A percentile compares a stretch with the other conserved stretches of the same genome.
Evolutionary conservation across 2,888 invertebrate species (phyloP).

Genomic region (Clistopyga incitator): DNA sequence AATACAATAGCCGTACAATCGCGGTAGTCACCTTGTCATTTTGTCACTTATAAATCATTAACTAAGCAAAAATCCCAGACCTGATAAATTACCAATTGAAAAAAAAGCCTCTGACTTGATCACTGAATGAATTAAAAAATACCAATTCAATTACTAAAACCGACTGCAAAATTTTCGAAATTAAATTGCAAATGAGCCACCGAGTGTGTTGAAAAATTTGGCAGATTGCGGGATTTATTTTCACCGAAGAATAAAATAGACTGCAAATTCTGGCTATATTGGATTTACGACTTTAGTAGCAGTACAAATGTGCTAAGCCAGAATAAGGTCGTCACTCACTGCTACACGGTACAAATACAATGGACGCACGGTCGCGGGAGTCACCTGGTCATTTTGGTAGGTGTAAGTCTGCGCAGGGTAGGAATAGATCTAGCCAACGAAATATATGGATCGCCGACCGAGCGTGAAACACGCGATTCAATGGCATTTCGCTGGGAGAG

Average conservation of each 20-base stretch:
- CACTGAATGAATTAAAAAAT: no score
- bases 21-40: neutral
- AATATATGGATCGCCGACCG: conserved; percentile 76
- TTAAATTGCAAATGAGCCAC: neutral
- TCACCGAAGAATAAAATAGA: neutral
- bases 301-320: neutral
- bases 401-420: neutral
- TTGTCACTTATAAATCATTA: no score
- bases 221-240: neutral
- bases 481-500: conserved; percentile 71
- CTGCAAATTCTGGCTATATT: neutral
- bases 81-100: no score
- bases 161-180: neutral
- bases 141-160: neutral
- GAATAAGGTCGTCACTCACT: neutral
- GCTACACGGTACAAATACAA: neutral
- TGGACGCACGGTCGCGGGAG: neutral
- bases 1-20: neutral
- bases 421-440: conserved; percentile 70
- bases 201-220: neutral
- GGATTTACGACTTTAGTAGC: neutral
- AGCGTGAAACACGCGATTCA: conserved; percentile 80
- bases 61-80: no score
- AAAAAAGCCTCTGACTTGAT: no score
- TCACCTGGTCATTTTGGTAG: neutral